These are phyloP conservation scores for Ruditapes philippinarum DNA, from an alignment of 1,140 invertebrate species.

Conservation along the genomic window DNA sequence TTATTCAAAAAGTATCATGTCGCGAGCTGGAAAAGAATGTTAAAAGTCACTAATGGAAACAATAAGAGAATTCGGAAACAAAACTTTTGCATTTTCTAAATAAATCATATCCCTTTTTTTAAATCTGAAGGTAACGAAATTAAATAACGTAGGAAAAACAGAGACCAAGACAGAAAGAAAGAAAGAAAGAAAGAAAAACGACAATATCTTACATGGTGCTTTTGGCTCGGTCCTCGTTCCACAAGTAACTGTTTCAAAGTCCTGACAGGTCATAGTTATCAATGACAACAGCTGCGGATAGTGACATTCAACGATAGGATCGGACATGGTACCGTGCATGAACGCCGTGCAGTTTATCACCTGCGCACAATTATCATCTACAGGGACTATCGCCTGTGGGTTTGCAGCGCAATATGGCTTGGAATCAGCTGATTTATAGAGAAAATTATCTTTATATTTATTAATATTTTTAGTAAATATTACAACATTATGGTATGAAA, in stretches of 20 bases:
- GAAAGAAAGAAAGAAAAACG: background rate
- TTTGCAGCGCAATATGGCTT: conserved; percentile 39
- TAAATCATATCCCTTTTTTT: too few relatives aligned
- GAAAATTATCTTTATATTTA: too few relatives aligned
- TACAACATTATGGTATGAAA: too few relatives aligned
- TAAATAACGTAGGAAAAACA: too few relatives aligned
- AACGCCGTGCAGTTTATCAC: conserved; percentile 49
- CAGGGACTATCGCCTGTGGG: conserved; percentile 12
- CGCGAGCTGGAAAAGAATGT: too few relatives aligned
- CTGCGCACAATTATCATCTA: conserved; percentile 36
- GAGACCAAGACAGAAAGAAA: background rate
- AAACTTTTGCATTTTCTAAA: too few relatives aligned
- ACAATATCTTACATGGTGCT: conserved; percentile 70
- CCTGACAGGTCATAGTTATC: conserved; percentile 68
- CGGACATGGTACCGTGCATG: background rate
- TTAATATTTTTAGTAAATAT: too few relatives aligned
- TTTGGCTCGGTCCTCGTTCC: conserved; percentile 69
- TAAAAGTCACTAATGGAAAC: too few relatives aligned
- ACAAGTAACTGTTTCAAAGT: conserved; percentile 74
- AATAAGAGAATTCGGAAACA: too few relatives aligned
- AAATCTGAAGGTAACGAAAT: too few relatives aligned
- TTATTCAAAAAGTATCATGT: too few relatives aligned
- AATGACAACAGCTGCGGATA: conserved; percentile 77
- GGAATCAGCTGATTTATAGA: conserved; percentile 51
- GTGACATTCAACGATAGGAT: conserved; percentile 69